phyloP scores from a whole-genome alignment of 2,888 invertebrate genomes.

The Ophioninae sp. region DNA sequence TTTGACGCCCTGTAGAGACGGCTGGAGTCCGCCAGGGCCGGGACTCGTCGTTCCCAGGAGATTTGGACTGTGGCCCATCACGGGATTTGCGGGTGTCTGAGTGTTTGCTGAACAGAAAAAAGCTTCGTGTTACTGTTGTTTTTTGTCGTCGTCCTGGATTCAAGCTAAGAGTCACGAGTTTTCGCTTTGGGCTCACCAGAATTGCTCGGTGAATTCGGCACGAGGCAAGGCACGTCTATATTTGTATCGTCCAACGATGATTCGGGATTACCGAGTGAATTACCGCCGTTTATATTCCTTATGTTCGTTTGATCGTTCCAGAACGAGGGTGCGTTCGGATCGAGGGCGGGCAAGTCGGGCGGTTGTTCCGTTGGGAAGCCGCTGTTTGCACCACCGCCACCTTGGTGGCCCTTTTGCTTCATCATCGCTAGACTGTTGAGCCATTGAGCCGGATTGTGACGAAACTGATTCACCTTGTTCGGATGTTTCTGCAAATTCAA shows the following conservation, averaged over 20 bases:
- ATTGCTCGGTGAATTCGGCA: slow-evolving; percentile 80
- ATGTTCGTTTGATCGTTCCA: slow-evolving; percentile 80
- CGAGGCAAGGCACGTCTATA: slow-evolving; percentile 81
- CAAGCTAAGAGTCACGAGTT: background rate
- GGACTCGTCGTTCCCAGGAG: slow-evolving; percentile 82
- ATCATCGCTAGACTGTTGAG: slow-evolving; percentile 89
- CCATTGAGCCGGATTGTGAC: slow-evolving; percentile 92
- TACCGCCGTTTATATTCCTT: slow-evolving; percentile 78
- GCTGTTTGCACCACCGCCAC: slow-evolving; percentile 81
- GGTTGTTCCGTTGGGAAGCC: slow-evolving; percentile 79
- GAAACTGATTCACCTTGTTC: slow-evolving; percentile 92
- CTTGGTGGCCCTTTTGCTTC: slow-evolving; percentile 86
- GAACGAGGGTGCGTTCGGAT: slow-evolving; percentile 78
- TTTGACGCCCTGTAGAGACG: slow-evolving; percentile 89
- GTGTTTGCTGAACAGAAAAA: slow-evolving; percentile 72
- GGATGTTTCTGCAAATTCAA: slow-evolving; percentile 89
- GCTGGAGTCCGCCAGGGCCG: slow-evolving; percentile 82
- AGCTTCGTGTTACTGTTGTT: background rate
- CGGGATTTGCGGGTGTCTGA: slow-evolving; percentile 76
- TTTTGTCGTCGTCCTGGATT: background rate
- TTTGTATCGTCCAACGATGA: slow-evolving; percentile 79
- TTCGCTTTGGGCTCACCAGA: slow-evolving; percentile 70
- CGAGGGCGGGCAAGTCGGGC: slow-evolving; percentile 77
- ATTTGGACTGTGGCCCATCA: slow-evolving; percentile 80
- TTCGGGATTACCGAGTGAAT: slow-evolving; percentile 79